Base-by-base conservation (phyloP, 1,140 invertebrate species). In the Caenorhabditis elegans region DNA sequence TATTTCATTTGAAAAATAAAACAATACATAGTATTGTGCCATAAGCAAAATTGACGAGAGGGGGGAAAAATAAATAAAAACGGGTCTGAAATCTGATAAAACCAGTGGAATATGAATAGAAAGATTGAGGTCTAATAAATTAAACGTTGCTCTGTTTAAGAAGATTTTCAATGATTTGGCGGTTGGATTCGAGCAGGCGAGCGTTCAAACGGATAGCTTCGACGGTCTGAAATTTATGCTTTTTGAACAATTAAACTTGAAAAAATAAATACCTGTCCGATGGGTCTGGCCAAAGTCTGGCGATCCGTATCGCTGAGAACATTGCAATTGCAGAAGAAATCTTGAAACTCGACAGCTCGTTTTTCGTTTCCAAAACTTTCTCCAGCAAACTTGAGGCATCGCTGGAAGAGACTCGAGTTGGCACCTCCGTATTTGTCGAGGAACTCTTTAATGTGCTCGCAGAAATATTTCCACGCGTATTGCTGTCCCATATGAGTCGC, bases 381-480 rank as follows among this genome's bases (percentile, higher is more conserved):
- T 5, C 43, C 70, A 19, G 82, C 24, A 39, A 79, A 80, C 43
- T 84, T 65, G 13, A 89, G 46, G 55, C 82, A 85, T 24, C 79
- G 76, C 77, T 89, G 88, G 86, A 90, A 89, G 6, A 90, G 46
- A n/a, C 48, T 75, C 26, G 60, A 79, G 77, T 85, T 88, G 22
- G 83, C 81, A 4, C 80, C 80, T 13, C 88, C 87, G 46, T 85
- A 88, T 36, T 83, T 85, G 11, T 85, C 46, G 19, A 87, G 11
- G 15, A 98, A 91, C 53, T 92, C 91, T 55, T 92, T 90, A 92
- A 93, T 94, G 87, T 96, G 94, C n/a, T 94, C 92, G 89, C 96
- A 94, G 86, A 97, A 94, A 91, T 95, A 98, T 60, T 94, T 90
- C 96, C 96, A 98, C 0, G 94, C 94, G 55, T 96, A 90, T 70